Conservation (phyloP, 2,113 vertebrate species). For the Carassius carassius region DNA sequence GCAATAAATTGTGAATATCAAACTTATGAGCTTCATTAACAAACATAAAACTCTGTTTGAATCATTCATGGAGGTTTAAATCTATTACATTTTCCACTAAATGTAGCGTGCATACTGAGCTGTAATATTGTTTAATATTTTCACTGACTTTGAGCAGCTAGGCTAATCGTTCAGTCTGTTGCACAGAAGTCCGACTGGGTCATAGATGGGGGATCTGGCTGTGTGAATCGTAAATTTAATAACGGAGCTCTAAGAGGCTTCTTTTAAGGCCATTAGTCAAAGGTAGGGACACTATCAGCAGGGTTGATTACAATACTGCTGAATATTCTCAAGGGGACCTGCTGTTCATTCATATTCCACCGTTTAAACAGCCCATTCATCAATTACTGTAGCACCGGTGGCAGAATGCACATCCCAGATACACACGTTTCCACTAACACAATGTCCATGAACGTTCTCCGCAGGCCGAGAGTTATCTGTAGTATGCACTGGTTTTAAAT, state of each 20-base stretch:
- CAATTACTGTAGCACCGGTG: conserved; percentile 58
- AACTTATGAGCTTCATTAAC: conserved; percentile 12
- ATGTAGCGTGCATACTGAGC: neutral
- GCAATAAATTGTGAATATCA: neutral
- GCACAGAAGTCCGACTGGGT: neutral
- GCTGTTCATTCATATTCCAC: conserved; percentile 73
- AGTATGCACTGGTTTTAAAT: neutral
- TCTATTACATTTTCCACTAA: neutral
- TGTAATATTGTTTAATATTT: conserved; percentile 1
- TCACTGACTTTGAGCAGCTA: neutral
- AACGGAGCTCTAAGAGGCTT: conserved; percentile 63
- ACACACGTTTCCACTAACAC: neutral
- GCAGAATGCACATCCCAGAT: conserved; percentile 25
- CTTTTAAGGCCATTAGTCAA: conserved; percentile 71
- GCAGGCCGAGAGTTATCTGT: neutral
- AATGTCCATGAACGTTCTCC: neutral
- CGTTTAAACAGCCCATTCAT: conserved; percentile 75
- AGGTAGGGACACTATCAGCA: conserved; percentile 69
- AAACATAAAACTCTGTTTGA: neutral
- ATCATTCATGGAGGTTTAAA: neutral
- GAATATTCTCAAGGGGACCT: conserved; percentile 74
- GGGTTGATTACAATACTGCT: conserved; percentile 75
- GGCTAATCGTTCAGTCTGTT: neutral
- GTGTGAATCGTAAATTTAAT: conserved; percentile 66
- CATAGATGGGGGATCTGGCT: conserved; percentile 14